Evolutionary conservation across 2,797 vertebrate species (phyloP).

Genomic region (Danio tinwini): DNA sequence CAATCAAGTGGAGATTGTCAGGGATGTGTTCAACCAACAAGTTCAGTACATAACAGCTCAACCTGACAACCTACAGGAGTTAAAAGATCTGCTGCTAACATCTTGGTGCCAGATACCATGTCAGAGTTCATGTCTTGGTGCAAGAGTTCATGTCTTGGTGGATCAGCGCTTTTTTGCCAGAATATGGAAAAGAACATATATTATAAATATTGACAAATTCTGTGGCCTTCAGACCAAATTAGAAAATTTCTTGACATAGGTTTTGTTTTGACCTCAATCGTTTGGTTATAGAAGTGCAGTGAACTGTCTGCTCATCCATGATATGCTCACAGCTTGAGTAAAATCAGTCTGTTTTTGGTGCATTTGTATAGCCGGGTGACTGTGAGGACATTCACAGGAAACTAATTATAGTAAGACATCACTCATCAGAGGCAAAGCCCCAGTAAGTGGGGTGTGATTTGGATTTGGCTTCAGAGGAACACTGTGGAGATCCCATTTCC

Average conservation of each 20-base stretch:
- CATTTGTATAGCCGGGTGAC: background rate
- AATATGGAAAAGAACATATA: too few species aligned
- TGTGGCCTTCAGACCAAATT: background rate
- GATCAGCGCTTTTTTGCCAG: too few species aligned
- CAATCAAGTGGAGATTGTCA: background rate
- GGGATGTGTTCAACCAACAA: background rate
- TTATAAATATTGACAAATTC: background rate
- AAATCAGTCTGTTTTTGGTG: background rate
- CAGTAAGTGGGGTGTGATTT: conserved; percentile 55
- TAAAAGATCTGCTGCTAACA: background rate
- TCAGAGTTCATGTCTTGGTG: background rate
- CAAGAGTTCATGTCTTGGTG: background rate
- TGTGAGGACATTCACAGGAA: conserved; percentile 17
- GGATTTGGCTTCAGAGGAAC: conserved; percentile 61
- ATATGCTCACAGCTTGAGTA: background rate
- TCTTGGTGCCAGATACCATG: background rate
- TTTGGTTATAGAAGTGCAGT: background rate
- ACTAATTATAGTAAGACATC: conserved; percentile 19
- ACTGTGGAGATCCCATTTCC: conserved; percentile 59
- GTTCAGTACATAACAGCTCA: background rate
- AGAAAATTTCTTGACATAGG: background rate
- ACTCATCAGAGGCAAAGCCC: conserved; percentile 30
- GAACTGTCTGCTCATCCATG: background rate
- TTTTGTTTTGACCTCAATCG: background rate
- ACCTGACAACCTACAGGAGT: background rate